Evolutionary conservation across 1,140 invertebrate species (phyloP), one percentile per base, ranked within the genome.

Genomic region (Calycopis cecrops): DNA sequence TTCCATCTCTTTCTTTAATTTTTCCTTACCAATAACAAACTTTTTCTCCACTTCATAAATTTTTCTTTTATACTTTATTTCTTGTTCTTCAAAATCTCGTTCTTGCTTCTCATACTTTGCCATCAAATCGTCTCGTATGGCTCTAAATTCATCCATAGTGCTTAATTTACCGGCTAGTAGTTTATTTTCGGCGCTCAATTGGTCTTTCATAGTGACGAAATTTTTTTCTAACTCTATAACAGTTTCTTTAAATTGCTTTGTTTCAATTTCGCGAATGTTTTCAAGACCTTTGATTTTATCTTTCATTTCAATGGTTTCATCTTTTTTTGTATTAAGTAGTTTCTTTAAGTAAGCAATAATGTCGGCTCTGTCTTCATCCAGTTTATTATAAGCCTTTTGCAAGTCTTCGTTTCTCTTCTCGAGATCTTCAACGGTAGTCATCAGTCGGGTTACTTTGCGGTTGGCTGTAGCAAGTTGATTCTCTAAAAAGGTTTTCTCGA

Each of bases 151-250:
- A n/a, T n/a, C n/a, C n/a, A n/a, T n/a, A n/a, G n/a, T n/a, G n/a
- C n/a, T n/a, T n/a, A n/a, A n/a, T n/a, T n/a, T n/a, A n/a, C 95
- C 95, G 72, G 92, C 94, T 48, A 93, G 76, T 4, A 96, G 85
- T 89, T 96, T 96, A 48, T 96, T 94, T 89, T 97, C 95, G 6
- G 94, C 94, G 9, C 91, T 93, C 1, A 97, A 85, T 71, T 94
- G 93, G 67, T 94, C 95, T 62, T 95, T 94, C 92, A 95, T 96
- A 14, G 91, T 90, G 57, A 92, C 93, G 67, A 93, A 96, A 65
- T 97, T 91, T 63, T 89, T 90, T 52, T 93, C 92, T 10, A 91
- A 71, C 59, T 91, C 88, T 9, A 88, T 79, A 35, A 94, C 88
- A 21, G 91, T 91, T 63, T 88, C 85, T 60, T 91, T 91, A 56